Evolutionary conservation across 2,797 vertebrate genomes (phyloP), one percentile per base, ranked within the genome.

Genomic region (Gila robusta): DNA sequence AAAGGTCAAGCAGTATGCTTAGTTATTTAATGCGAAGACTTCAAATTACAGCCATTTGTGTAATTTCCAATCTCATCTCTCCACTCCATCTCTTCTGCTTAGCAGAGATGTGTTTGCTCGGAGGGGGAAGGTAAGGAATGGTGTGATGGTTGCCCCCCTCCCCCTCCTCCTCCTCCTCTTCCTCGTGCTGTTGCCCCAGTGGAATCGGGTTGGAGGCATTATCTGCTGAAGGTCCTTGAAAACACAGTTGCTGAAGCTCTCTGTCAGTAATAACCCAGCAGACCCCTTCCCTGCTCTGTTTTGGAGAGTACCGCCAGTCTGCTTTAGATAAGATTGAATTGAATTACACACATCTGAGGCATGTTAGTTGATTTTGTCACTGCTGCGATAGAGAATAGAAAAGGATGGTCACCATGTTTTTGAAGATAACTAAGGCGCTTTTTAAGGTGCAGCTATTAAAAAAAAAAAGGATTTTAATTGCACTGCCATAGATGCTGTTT

Each of bases 1-100:
- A 95, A 95, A 96, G 95, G 94, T 96, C 94, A 94, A 92, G 91
- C 88, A 86, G 89, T 80, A 89, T 88, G 90, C 90, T 91, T 78
- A 56, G 90, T 56, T 91, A 90, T 92, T 93, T 92, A 93, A 93
- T 90, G 88, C 87, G 89, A 90, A 92, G 89, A 91, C 69, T 41
- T 82, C 82, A 92, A 93, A 94, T 94, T 91, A 92, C 88, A 91
- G 84, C 74, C 87, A 79, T 64, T 66, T 89, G 89, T 86, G 90
- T 92, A 90, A 89, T 79, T 83, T 84, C 82, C 81, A 64, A 35
- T 74, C 81, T 86, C 79, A 64, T 64, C 66, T 56, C 28, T 66
- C 89, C 89, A 78, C 72, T 41, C 54, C 44, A 19, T 62, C 82
- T 82, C 70, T 79, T 70, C 67, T 72, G 82, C 64, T 82, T 77